A percentile compares a stretch with the other conserved stretches of the same genome.
Evolutionary conservation across 1,140 invertebrate genomes (phyloP).

Genomic region (Drosophila tristis): DNA sequence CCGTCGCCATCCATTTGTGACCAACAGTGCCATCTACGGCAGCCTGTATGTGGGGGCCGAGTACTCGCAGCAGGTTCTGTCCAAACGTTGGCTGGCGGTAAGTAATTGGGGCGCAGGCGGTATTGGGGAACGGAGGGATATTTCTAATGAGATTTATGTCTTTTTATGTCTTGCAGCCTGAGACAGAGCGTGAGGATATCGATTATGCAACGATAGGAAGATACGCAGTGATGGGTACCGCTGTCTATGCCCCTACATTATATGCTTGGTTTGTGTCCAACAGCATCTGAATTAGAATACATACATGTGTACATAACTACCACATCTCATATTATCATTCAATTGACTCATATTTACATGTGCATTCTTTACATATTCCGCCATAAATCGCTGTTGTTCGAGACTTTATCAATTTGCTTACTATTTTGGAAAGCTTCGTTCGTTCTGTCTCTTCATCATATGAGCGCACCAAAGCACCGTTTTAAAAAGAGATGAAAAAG

Average conservation of each 20-base stretch:
- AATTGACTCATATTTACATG: slow-evolving; percentile 34
- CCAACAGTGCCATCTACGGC: slow-evolving; percentile 91
- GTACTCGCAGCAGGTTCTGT: slow-evolving; percentile 90
- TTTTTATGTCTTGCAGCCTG: slow-evolving; percentile 49
- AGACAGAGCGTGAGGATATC: slow-evolving; percentile 80
- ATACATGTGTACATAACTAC: background rate
- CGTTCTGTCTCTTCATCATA: slow-evolving; percentile 45
- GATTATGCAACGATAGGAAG: slow-evolving; percentile 85
- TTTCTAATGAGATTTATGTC: slow-evolving; percentile 53
- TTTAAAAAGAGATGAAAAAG: too few relatives aligned
- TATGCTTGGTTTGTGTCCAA: slow-evolving; percentile 86
- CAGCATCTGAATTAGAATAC: slow-evolving; percentile 16
- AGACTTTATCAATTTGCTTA: slow-evolving; percentile 59
- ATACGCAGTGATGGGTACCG: slow-evolving; percentile 87
- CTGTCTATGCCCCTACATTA: slow-evolving; percentile 86
- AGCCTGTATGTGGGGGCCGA: slow-evolving; percentile 91
- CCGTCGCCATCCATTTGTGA: slow-evolving; percentile 86
- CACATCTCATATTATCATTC: slow-evolving; percentile 3
- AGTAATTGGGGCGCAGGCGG: slow-evolving; percentile 7
- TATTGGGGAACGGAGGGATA: background rate
- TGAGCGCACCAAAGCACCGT: slow-evolving; percentile 33
- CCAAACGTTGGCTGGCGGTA: slow-evolving; percentile 84
- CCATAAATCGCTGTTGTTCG: slow-evolving; percentile 34
- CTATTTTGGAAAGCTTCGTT: slow-evolving; percentile 61
- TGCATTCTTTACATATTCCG: slow-evolving; percentile 35